These are phyloP conservation scores for Aquatica leii DNA, from an alignment of 2,888 invertebrate genomes.

Conservation along the genomic window DNA sequence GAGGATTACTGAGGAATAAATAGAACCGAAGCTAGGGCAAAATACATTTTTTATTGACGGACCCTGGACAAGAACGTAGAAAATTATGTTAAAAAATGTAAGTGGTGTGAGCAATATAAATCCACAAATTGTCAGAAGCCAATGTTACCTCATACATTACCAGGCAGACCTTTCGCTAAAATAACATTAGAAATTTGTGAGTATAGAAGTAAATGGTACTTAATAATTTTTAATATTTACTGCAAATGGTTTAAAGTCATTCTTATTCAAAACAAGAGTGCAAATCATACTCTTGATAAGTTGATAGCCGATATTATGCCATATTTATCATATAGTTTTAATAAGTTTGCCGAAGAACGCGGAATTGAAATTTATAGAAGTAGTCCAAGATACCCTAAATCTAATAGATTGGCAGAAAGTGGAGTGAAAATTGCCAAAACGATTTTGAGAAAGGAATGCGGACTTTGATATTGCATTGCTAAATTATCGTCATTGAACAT, in stretches of 20 bases:
- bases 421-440: too few relatives aligned
- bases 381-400: constrained; percentile 3
- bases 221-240: too few relatives aligned
- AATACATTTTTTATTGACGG: too few relatives aligned
- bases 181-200: constrained; percentile 2
- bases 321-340: background rate
- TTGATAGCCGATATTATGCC: constrained; percentile 1
- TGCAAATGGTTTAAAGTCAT: too few relatives aligned
- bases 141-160: background rate
- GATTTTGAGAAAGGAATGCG: constrained; percentile 1
- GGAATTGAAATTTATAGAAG: background rate
- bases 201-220: background rate
- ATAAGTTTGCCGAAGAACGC: background rate
- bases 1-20: too few relatives aligned
- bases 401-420: background rate
- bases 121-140: background rate
- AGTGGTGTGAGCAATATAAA: too few relatives aligned
- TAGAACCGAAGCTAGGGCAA: too few relatives aligned
- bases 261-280: too few relatives aligned
- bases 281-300: background rate
- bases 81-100: too few relatives aligned
- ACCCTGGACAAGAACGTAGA: too few relatives aligned
- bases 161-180: background rate
- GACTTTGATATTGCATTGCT: background rate
- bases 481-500: too few relatives aligned